Evolutionary conservation across 2,113 vertebrate species (phyloP).

Genomic region (Catharus bicknelli): DNA sequence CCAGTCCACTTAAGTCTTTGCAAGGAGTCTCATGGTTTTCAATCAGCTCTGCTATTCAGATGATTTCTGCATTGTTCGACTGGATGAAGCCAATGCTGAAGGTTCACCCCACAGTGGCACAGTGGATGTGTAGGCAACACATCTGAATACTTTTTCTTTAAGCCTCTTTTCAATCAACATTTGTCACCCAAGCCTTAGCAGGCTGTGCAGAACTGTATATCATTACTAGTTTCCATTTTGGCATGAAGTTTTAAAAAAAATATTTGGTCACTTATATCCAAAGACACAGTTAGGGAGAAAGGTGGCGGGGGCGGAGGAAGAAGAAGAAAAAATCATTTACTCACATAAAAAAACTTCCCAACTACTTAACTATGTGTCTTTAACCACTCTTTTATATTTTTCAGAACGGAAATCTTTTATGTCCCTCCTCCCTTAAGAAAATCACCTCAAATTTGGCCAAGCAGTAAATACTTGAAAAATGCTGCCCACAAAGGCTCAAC

Average conservation of each 20-base stretch:
- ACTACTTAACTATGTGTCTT: background rate
- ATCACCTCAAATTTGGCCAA: background rate
- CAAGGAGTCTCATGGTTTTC: background rate
- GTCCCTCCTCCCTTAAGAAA: background rate
- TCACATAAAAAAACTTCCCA: background rate
- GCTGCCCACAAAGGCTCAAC: background rate
- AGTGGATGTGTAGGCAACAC: background rate
- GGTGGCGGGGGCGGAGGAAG: too few species aligned
- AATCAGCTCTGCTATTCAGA: background rate
- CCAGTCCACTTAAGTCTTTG: background rate
- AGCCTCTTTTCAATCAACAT: background rate
- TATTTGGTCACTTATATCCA: background rate
- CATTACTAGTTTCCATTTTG: background rate
- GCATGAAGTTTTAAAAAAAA: background rate
- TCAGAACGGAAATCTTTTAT: background rate
- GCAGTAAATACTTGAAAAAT: background rate
- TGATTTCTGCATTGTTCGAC: rapidly evolving
- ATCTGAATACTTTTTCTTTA: background rate
- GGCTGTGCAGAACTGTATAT: background rate
- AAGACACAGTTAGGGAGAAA: background rate
- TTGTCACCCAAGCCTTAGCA: background rate
- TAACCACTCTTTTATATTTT: background rate
- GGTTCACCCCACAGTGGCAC: background rate
- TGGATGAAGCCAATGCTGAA: background rate
- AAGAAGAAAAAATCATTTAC: background rate